Evolutionary conservation across 1,140 invertebrate genomes (phyloP), one percentile per base, ranked within the genome.

Genomic region (Leptinotarsa defecta): DNA sequence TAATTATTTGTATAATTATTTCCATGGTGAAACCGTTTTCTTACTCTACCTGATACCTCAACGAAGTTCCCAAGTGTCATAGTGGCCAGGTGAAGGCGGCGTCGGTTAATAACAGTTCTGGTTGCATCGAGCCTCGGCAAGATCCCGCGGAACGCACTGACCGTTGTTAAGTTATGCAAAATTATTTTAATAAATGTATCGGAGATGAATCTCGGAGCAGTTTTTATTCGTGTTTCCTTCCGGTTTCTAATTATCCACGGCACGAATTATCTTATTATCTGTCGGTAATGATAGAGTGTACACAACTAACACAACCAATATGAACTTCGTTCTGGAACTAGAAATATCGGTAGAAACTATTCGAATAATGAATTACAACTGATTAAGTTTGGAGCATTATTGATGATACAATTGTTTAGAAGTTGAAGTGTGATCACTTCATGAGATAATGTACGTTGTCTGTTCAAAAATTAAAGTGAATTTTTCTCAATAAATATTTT

Each of bases 201-300:
- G 74, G 81, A 84, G 84, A 85, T 85, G 83, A 84, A 85, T 85
- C 84, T 84, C 80, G 81, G 82, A 79, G 77, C 80, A 81, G 84
- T 84, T 84, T 84, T 84, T 84, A 82, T 82, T 82, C 80, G 84
- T 79, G 80, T 85, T 85, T 85, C 84, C 84, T 85, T 85, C 84
- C 84, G 84, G 84, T 81, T 77, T 78, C 77, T 84, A 85, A 85
- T 85, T 85, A 82, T 80, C 74, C 75, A 82, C 81, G 78, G 78
- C 80, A 81, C 81, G 80, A 80, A 85, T 84, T 85, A 84, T 84
- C 83, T 83, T 79, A 85, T 84, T 85, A 84, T 84, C 83, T 83
- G 83, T 79, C 80, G 78, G 80, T 80, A 81, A 79, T 82, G 83
- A 82, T 82, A 81, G 82, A 75, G 76, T 81, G 79, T 81, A 71